Evolutionary conservation across 2,797 vertebrate species (phyloP), one percentile per base, ranked within the genome.

Genomic region (Tenualosa ilisha): DNA sequence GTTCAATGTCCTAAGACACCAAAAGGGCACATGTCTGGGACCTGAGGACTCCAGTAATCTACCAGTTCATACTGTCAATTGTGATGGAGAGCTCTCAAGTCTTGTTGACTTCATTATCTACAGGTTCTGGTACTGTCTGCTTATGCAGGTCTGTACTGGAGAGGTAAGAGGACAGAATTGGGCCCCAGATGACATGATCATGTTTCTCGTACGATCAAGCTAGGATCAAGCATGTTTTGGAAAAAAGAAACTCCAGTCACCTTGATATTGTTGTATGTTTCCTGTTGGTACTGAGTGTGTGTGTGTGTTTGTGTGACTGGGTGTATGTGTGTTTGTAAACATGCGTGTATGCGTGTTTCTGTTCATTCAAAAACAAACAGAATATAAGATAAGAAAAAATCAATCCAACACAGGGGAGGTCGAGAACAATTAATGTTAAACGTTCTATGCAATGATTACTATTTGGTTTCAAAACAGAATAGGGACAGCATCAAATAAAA

Each of bases 371-470:
- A 75, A 89, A 89, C 83, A 82, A 90, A 85, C 88, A 82, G 85
- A 91, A 91, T 49, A 54, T 49, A 83, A 87, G 17, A 90, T 56
- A 82, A 85, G 17, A 87, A 89, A 82, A 90, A 90, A 89, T 68
- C 83, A 53, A 91, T 81, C 85, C 88, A 88, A 91, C 87, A 91
- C 88, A 93, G 93, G 93, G 89, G 91, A 93, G 91, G 90, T 88
- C 93, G 94, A 93, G 91, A 92, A 94, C 94, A 91, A 93, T 95
- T 95, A 96, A 97, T 95, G 95, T 97, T 96, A 94, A 95, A 97
- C 90, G 95, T 98, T 99, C 98, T 99, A 99, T 99, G 98, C 98
- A 99, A 99, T 96, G 95, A 97, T 94, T 94, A 90, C 92, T 93
- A 93, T 91, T 92, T 89, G 91, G 88, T 84, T 84, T 89, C 90